These are phyloP conservation scores for Picathartes gymnocephalus DNA, from an alignment of 2,113 vertebrate species.

Conservation along the genomic window DNA sequence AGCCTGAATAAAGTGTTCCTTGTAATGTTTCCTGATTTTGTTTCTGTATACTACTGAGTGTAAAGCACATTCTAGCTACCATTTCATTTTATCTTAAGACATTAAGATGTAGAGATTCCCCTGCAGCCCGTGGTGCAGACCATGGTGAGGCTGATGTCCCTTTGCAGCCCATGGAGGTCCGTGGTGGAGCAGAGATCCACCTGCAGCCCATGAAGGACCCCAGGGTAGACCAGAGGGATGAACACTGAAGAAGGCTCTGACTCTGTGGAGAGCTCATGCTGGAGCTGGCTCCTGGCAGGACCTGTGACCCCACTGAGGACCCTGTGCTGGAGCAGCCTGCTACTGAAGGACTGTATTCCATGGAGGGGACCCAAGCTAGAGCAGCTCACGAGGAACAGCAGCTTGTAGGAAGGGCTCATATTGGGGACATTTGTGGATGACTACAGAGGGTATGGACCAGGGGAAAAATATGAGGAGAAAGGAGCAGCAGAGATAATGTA, in stretches of 20 bases:
- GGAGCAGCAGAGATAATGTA: accelerated
- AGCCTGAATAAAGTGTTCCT: background rate
- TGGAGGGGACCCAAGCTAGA: background rate
- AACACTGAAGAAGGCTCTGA: background rate
- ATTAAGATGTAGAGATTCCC: background rate
- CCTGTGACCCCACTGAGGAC: background rate
- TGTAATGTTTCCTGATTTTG: background rate
- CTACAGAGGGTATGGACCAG: background rate
- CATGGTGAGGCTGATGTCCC: background rate
- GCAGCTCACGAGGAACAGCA: background rate
- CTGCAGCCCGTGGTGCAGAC: accelerated
- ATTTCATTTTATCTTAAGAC: background rate
- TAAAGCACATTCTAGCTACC: background rate
- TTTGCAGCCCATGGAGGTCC: background rate
- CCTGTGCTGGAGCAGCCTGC: background rate
- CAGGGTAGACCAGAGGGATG: accelerated
- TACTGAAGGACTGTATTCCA: background rate
- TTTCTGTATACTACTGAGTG: background rate
- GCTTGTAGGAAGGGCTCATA: accelerated
- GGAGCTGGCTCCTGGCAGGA: background rate
- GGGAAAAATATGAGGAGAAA: background rate
- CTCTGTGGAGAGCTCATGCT: background rate
- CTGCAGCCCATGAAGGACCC: background rate
- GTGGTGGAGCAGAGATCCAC: background rate
- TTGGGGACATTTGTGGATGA: background rate